Conservation (phyloP, 2,113 vertebrate species). For the Uropsilus gracilis region DNA sequence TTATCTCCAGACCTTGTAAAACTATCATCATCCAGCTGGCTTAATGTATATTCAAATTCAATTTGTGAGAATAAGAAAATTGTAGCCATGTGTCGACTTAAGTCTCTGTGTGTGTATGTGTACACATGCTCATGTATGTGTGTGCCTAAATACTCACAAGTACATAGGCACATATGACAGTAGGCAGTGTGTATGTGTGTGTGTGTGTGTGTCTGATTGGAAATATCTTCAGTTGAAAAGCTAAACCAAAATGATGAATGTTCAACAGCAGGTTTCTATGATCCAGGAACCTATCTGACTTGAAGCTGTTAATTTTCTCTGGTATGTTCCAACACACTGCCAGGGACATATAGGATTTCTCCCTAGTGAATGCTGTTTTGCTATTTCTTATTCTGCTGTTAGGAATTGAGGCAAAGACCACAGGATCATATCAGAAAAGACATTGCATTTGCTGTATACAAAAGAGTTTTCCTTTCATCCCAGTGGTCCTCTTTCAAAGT, state of each 20-base stretch:
- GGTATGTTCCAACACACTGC: slow-evolving; percentile 49
- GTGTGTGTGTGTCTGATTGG: neutral
- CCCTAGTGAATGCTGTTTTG: neutral
- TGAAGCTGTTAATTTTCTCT: slow-evolving; percentile 70
- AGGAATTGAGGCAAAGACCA: neutral
- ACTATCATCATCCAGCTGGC: slow-evolving; percentile 47
- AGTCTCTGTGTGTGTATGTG: neutral
- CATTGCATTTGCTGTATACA: neutral
- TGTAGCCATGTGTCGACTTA: slow-evolving; percentile 54
- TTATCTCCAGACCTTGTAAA: slow-evolving; percentile 73
- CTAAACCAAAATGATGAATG: slow-evolving; percentile 10
- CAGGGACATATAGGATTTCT: slow-evolving; percentile 62
- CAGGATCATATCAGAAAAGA: slow-evolving; percentile 57
- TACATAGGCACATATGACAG: neutral
- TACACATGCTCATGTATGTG: neutral
- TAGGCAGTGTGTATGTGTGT: neutral
- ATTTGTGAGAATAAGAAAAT: slow-evolving; percentile 76
- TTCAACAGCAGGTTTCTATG: slow-evolving; percentile 40
- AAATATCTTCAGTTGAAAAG: slow-evolving; percentile 37
- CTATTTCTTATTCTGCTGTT: neutral
- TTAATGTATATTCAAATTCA: slow-evolving; percentile 72
- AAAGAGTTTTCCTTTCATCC: slow-evolving; percentile 12
- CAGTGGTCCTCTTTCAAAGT: neutral
- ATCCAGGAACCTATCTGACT: slow-evolving; percentile 52
- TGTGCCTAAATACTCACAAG: too few species aligned